These are phyloP conservation scores for Pyrgilauda ruficollis DNA, from an alignment of 2,113 vertebrate genomes.

Conservation along the genomic window DNA sequence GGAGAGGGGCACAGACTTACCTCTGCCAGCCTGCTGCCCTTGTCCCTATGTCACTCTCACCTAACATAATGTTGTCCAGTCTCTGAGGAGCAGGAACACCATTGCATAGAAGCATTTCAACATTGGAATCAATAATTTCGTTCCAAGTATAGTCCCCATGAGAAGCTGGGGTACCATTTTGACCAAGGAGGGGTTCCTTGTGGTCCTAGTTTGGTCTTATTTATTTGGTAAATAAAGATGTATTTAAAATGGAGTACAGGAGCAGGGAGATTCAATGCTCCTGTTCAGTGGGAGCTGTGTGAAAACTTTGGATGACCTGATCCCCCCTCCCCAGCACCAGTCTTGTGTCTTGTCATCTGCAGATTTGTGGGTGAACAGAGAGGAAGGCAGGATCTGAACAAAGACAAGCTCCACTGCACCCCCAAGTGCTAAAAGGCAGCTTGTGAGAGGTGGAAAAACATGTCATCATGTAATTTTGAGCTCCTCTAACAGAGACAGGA, in stretches of 20 bases:
- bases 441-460: neutral
- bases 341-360: neutral
- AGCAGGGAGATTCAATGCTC: neutral
- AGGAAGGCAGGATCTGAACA: neutral
- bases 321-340: neutral
- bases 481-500: neutral
- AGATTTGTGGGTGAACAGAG: neutral
- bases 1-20: fast-evolving
- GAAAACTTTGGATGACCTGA: neutral
- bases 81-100: neutral
- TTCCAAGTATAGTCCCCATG: neutral
- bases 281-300: neutral
- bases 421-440: neutral
- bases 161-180: neutral
- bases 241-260: neutral
- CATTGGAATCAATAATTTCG: neutral
- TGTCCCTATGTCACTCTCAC: neutral
- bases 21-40: neutral
- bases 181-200: neutral
- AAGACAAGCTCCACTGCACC: neutral
- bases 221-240: neutral
- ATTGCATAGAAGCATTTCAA: neutral
- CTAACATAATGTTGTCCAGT: neutral
- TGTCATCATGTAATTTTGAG: neutral
- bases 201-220: neutral